Conservation (phyloP, 2,797 vertebrate species). For the Diplodus sargus region DNA sequence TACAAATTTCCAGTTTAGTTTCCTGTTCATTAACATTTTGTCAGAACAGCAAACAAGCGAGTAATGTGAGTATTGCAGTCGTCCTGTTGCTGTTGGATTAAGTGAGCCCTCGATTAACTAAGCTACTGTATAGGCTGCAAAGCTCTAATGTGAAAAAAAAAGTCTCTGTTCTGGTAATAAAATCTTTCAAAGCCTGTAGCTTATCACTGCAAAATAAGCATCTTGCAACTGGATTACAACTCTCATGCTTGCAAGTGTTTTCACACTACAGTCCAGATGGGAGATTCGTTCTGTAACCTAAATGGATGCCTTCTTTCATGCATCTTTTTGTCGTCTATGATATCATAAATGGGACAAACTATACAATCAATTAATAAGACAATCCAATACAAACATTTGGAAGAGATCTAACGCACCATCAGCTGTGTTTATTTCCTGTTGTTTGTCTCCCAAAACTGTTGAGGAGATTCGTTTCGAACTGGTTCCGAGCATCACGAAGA, state of each 20-base stretch:
- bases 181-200: constrained; percentile 79
- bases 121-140: constrained; percentile 71
- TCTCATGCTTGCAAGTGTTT: constrained; percentile 73
- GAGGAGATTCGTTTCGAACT: constrained; percentile 23
- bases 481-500: constrained; percentile 29
- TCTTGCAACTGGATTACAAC: constrained; percentile 82
- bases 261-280: constrained; percentile 78
- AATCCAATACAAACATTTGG: constrained; percentile 66
- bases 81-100: constrained; percentile 68
- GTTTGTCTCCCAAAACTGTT: constrained; percentile 32
- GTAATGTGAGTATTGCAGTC: constrained; percentile 41
- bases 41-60: constrained; percentile 47
- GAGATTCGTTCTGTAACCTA: constrained; percentile 72
- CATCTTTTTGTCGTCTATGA: constrained; percentile 35
- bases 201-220: constrained; percentile 83
- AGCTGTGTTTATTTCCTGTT: constrained; percentile 64
- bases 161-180: constrained; percentile 73
- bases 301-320: constrained; percentile 38
- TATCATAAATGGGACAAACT: constrained; percentile 68
- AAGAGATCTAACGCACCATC: constrained; percentile 43
- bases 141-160: constrained; percentile 68
- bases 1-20: background rate
- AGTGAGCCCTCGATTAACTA: constrained; percentile 75
- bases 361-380: constrained; percentile 66
- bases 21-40: constrained; percentile 52